phyloP scores from a whole-genome alignment of 2,113 vertebrate genomes.

The Carollia perspicillata region DNA sequence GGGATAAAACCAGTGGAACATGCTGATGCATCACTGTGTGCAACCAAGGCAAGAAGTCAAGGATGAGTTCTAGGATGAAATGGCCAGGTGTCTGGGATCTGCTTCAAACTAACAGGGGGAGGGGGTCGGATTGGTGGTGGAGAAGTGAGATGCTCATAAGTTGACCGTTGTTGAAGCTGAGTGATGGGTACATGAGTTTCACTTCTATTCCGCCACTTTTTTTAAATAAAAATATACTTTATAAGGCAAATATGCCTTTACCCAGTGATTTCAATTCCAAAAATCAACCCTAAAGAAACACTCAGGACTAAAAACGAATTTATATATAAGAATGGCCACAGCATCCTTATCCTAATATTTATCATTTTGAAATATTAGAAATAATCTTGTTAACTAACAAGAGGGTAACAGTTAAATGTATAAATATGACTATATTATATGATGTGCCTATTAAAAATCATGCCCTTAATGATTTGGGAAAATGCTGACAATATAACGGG shows the following conservation, averaged over 20 bases:
- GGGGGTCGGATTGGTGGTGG: fast-evolving
- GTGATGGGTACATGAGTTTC: neutral
- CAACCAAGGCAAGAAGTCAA: neutral
- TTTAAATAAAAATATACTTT: neutral
- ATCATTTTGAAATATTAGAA: neutral
- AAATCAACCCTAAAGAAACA: neutral
- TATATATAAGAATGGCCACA: neutral
- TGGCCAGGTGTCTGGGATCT: neutral
- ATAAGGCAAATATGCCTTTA: neutral
- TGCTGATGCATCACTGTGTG: neutral
- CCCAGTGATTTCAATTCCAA: neutral
- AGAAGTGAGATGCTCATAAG: neutral
- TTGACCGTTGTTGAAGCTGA: neutral
- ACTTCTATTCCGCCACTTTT: neutral
- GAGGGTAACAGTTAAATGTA: neutral
- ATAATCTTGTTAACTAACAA: neutral
- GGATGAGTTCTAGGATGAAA: neutral
- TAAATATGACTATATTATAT: neutral
- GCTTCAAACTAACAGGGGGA: neutral
- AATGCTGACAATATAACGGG: neutral
- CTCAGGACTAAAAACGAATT: neutral
- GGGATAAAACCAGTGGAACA: neutral
- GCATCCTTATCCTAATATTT: neutral
- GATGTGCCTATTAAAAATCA: neutral
- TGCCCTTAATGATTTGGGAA: neutral